Evolutionary conservation across 2,888 invertebrate genomes (phyloP), one percentile per base, ranked within the genome.

Genomic region (Stenotaenia linearis): DNA sequence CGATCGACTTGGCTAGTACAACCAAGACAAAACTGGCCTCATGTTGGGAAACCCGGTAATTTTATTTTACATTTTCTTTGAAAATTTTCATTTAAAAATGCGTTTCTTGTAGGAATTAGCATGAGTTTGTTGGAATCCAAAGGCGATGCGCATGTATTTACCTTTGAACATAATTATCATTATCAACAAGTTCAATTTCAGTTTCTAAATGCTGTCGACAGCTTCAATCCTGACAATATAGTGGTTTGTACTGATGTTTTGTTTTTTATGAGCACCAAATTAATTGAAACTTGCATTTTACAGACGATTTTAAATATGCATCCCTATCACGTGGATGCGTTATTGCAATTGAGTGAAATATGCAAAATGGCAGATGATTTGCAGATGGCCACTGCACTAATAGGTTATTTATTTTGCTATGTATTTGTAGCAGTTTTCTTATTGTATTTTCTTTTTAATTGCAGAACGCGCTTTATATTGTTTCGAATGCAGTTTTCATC

Each of bases 311-410:
- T 93, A 77, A 91, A 92, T 83, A 87, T 90, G 35, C 90, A 93
- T 85, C 92, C 93, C 0, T 93, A 92, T 84, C 94, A 95, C 84
- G 90, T 95, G 45, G 94, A 94, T 85, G 90, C 92, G 0, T 87
- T 94, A 78, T 89, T 95, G 79, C 94, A 95, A 85, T 86, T 94
- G 61, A 92, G 93, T 79, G 94, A 95, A 85, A 89, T 94, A 78
- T 93, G 92, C 85, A 90, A 90, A 84, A 89, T 93, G 84, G 92
- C 91, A 80, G 94, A 95, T 84, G 93, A 95, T 86, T 88, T 91
- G 81, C 91, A 92, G 78, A 90, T 91, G 88, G 92, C 93, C 5
- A 91, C 93, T 30, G 92, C 93, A 85, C 87, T 94, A 7, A 90
- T 94, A 80, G 87, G 87, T 87, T 80, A n/a, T n/a, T n/a, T n/a